Evolutionary conservation across 2,888 invertebrate genomes (phyloP).

Genomic region (Leptopilina myrica): DNA sequence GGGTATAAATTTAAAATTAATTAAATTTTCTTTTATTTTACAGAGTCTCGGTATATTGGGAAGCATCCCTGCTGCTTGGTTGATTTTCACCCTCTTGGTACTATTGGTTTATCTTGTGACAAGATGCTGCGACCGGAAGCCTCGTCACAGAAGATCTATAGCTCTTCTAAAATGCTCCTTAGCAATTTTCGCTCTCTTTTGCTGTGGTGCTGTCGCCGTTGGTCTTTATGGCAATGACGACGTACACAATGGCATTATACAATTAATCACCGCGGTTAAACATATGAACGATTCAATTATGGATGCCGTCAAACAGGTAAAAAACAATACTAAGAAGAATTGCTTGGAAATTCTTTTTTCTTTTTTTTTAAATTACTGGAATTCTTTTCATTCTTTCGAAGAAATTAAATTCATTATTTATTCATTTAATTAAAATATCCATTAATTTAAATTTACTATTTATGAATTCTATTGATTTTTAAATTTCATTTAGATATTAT

Average conservation of each 20-base stretch:
- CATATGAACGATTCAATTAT: constrained; percentile 89
- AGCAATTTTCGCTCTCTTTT: constrained; percentile 89
- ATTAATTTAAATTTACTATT: too few species aligned
- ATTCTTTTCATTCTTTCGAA: too few species aligned
- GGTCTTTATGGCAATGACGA: constrained; percentile 97
- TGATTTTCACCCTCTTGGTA: constrained; percentile 92
- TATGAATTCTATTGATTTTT: too few species aligned
- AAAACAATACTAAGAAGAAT: not conserved
- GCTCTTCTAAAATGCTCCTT: constrained; percentile 89
- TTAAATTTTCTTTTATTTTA: constrained; percentile 60
- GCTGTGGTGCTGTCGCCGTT: constrained; percentile 93
- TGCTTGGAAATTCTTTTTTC: too few species aligned
- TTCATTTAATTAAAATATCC: too few species aligned
- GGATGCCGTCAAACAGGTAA: constrained; percentile 89
- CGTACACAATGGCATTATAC: constrained; percentile 88
- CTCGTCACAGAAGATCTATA: constrained; percentile 91
- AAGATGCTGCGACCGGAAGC: constrained; percentile 96
- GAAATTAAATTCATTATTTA: too few species aligned
- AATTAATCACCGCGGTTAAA: constrained; percentile 87
- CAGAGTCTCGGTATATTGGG: constrained; percentile 96
- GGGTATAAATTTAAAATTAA: too few species aligned
- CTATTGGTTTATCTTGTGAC: constrained; percentile 95
- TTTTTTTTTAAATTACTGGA: too few species aligned
- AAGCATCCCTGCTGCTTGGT: constrained; percentile 94
- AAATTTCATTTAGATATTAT: too few species aligned